These are phyloP conservation scores for Caranx ignobilis DNA, from an alignment of 2,113 vertebrate species.

Conservation along the genomic window DNA sequence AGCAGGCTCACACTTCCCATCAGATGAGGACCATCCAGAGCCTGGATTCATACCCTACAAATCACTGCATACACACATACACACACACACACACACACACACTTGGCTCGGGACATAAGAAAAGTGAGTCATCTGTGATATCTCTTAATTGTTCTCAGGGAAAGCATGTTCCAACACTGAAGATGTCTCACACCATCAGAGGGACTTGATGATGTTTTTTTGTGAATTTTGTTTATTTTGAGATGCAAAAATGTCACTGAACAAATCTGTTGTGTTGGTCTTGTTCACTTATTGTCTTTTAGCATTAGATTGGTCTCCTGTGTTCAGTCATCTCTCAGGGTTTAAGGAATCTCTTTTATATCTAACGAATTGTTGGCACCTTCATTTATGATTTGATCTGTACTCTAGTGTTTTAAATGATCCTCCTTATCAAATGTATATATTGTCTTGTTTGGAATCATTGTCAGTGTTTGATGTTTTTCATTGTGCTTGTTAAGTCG, in stretches of 20 bases:
- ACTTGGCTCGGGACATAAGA: slow-evolving; percentile 40
- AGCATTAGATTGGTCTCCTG: neutral
- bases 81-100: slow-evolving; percentile 25
- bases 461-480: too few relatives aligned
- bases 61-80: slow-evolving; percentile 17
- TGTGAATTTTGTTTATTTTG: slow-evolving; percentile 11
- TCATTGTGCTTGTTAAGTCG: too few relatives aligned
- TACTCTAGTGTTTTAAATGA: too few relatives aligned
- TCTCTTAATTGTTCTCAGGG: slow-evolving; percentile 41
- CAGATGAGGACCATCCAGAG: slow-evolving; percentile 34
- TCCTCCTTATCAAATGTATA: too few relatives aligned
- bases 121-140: slow-evolving; percentile 51
- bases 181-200: slow-evolving; percentile 25
- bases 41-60: slow-evolving; percentile 33
- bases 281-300: neutral
- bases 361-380: neutral
- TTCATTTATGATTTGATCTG: neutral
- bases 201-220: slow-evolving; percentile 31
- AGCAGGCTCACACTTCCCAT: slow-evolving; percentile 37
- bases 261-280: slow-evolving; percentile 20
- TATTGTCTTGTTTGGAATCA: too few relatives aligned
- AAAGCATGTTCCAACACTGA: slow-evolving; percentile 35
- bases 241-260: slow-evolving; percentile 23
- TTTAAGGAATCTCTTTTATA: neutral
- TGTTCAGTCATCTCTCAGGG: neutral